Evolutionary conservation across 2,888 invertebrate species (phyloP).

Genomic region (Caenorhabditis sulstoni): DNA sequence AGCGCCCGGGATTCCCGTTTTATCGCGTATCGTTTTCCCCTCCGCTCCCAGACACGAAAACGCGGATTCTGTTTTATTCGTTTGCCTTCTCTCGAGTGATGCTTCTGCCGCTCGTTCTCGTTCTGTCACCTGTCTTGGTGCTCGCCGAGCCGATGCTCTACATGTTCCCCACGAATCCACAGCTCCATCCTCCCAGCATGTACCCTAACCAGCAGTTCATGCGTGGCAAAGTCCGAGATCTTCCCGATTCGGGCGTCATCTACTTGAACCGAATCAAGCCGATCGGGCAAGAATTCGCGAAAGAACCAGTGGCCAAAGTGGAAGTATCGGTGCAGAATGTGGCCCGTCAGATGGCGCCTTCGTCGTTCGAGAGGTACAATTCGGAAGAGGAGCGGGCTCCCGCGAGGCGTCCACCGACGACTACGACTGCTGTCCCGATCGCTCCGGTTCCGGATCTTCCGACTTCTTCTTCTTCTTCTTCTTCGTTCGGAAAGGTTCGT

Average conservation of each 20-base stretch:
- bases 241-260: slow-evolving; percentile 66
- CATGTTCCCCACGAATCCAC: slow-evolving; percentile 65
- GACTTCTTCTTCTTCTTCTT: too few species aligned
- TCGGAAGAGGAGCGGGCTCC: slow-evolving; percentile 48
- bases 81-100: neutral
- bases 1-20: slow-evolving; percentile 29
- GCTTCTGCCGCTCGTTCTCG: slow-evolving; percentile 14
- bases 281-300: slow-evolving; percentile 49
- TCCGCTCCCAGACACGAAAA: neutral
- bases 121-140: slow-evolving; percentile 11
- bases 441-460: too few species aligned
- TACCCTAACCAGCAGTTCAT: slow-evolving; percentile 64
- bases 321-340: slow-evolving; percentile 17
- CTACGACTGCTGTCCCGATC: slow-evolving; percentile 1
- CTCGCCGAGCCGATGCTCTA: slow-evolving; percentile 60
- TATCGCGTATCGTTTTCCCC: slow-evolving; percentile 27
- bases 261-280: slow-evolving; percentile 66
- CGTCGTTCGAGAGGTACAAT: slow-evolving; percentile 49
- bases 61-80: neutral
- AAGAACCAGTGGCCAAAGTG: slow-evolving; percentile 20
- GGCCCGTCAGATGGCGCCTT: slow-evolving; percentile 26
- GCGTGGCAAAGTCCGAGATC: slow-evolving; percentile 61
- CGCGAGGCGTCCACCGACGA: slow-evolving; percentile 1
- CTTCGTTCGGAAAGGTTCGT: too few species aligned
- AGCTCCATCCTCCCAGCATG: slow-evolving; percentile 56